Evolutionary conservation across 2,888 invertebrate species (phyloP), one percentile per base, ranked within the genome.

Genomic region (Pseudoips prasinana): DNA sequence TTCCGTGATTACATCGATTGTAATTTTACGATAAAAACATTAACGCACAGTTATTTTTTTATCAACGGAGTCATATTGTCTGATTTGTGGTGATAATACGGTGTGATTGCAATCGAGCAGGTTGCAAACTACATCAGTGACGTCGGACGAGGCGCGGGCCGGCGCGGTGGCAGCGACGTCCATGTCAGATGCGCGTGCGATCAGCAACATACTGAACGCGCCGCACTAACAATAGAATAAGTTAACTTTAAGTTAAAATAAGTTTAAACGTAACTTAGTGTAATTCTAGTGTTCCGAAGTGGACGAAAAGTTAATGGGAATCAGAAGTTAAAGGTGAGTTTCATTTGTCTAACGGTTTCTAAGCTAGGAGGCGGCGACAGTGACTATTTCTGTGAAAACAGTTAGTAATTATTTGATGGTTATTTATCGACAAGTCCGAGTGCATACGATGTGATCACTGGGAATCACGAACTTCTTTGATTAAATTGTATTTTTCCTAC

Each of bases 181-280:
- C 43, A 44, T 58, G 61, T 47, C 70, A 73, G 77, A 81, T 72
- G 81, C 74, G 78, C 70, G 62, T 48, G 72, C 77, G 78, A 73
- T 47, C 43, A 41, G 55, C 20, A 39, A 29, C 56, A 45, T 40
- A 41, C 56, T 50, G 57, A 50, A 66, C 79, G 74, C 64, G 63
- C 55, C 58, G 53, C 55, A 44, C 24, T 20, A 20, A 20, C 20
- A 51, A 39, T 33, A 33, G 7, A 31, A 48, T 46, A 42, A 50
- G 40, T 42, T 38, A 51, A 34, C 32, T 32, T 39, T 45, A 39
- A 29, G 39, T 33, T 34, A 46, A 52, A 45, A 28, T 49, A 53
- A 49, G 31, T 54, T 49, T 39, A 43, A 39, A 55, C 45, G 26
- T 51, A 45, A 54, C 27, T 19, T 37, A 51, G 57, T 53, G 50